Percentiles rank a stretch among this genome's conserved stretches.
phyloP scores from a whole-genome alignment of 2,888 invertebrate species.

The Harpalus rufipes region DNA sequence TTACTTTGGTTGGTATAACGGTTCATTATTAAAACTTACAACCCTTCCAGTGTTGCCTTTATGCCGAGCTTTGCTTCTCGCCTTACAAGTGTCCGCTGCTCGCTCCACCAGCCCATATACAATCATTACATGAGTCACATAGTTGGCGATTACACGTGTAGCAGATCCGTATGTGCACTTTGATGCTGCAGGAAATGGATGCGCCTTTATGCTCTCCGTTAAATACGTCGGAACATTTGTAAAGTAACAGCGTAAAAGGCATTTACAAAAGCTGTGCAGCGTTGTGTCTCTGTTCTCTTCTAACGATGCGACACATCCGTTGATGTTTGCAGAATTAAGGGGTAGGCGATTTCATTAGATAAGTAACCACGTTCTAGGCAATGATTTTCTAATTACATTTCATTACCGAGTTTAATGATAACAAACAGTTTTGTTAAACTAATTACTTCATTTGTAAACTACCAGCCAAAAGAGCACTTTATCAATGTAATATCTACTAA shows the following conservation, averaged over 20 bases:
- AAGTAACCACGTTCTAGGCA: background rate
- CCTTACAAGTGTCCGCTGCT: background rate
- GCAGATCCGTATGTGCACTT: constrained; percentile 1
- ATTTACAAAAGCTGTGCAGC: background rate
- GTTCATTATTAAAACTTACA: background rate
- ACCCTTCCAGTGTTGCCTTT: background rate
- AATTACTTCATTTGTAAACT: too few relatives aligned
- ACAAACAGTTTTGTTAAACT: too few relatives aligned
- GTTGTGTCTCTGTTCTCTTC: background rate
- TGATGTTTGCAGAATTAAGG: background rate
- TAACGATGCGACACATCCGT: background rate
- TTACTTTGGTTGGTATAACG: background rate
- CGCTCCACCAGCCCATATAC: background rate
- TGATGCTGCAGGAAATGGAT: constrained; percentile 1
- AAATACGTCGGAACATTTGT: background rate
- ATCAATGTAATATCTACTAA: too few relatives aligned
- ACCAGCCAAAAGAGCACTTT: too few relatives aligned
- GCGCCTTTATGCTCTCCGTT: background rate
- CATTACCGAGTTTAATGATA: background rate
- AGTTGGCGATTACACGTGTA: constrained; percentile 1
- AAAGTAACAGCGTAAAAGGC: background rate
- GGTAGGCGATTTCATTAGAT: background rate
- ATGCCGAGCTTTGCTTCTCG: background rate
- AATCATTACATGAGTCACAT: background rate
- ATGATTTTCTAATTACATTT: background rate